Conservation (phyloP, 2,888 invertebrate species). For the Euclidia mi region DNA sequence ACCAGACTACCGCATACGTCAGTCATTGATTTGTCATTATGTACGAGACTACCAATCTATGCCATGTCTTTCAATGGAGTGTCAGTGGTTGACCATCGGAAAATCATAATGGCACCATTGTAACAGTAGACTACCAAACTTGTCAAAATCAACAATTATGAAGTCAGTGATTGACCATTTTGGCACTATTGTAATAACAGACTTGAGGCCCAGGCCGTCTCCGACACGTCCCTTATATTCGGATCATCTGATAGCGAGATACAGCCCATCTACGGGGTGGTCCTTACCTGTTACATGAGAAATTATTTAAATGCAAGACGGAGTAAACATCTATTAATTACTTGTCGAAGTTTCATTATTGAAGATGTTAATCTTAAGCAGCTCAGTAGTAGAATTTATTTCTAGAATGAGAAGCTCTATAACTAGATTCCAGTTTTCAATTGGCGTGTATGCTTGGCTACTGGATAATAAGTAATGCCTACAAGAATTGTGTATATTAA, state of each 20-base stretch:
- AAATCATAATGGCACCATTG: no score
- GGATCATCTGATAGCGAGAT: slow-evolving; percentile 53
- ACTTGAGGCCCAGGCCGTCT: no score
- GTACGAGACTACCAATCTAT: no score
- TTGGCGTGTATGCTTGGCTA: neutral
- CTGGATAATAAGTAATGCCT: slow-evolving; percentile 2
- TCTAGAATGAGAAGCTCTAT: neutral
- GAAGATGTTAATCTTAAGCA: slow-evolving; percentile 16
- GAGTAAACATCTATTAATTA: slow-evolving; percentile 30
- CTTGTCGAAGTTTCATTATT: slow-evolving; percentile 18
- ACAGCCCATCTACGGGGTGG: slow-evolving; percentile 43
- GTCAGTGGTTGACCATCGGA: no score
- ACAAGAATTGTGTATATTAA: slow-evolving; percentile 6
- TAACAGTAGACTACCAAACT: no score
- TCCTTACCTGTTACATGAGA: slow-evolving; percentile 30
- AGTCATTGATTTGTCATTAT: no score
- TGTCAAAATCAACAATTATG: no score
- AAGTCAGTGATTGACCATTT: no score
- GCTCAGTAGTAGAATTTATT: neutral
- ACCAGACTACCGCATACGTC: no score
- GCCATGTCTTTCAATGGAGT: no score
- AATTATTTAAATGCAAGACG: slow-evolving; percentile 18
- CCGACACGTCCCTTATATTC: slow-evolving; percentile 63
- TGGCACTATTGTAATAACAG: no score
- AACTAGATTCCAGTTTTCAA: neutral